Evolutionary conservation across 1,140 invertebrate species (phyloP), one percentile per base, ranked within the genome.

Genomic region (Lepidurus packardi): DNA sequence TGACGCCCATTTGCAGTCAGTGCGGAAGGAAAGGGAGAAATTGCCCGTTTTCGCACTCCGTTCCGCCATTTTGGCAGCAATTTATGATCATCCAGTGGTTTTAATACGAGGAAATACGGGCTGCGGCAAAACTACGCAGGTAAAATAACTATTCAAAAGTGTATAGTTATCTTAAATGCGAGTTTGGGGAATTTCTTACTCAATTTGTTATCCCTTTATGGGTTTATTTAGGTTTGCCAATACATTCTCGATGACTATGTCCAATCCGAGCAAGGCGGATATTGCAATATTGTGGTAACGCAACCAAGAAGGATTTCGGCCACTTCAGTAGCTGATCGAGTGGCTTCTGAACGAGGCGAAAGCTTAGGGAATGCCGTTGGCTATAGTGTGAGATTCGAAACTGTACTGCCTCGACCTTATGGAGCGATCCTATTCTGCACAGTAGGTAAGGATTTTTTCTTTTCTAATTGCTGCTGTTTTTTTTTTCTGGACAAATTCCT

Each of bases 201-300:
- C 34, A 34, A 34, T 34, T 34, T 7, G 7, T 65, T 65, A 65
- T 11, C 5, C 9, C 43, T 80, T 7, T 76, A 34, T 34, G 47
- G 34, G 78, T 43, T 76, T 78, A 53, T 80, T 43, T 89, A 94
- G 88, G 93, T 97, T 73, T 97, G 95, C 79, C 97, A 99, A 83
- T 98, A 95, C 84, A 97, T 99, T 82, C 84, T 99, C 74, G 97
- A 99, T 84, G 94, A 97, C 83, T 98, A 95, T 83, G 91, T 98
- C 24, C 88, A 90, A n/a, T 92, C 90, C 2, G 92, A 92, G 0
- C 90, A 93, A 85, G 91, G 94, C 77, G 90, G 91, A 42, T 91
- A 91, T 87, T 92, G 93, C 81, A 92, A 94, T 84, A 92, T 98
- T 75, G 91, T 95, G 79, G 92, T 97, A 13, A 98, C 97, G 0